Conservation (phyloP, 1,140 invertebrate genomes). For the Helicorthomorpha holstii region DNA sequence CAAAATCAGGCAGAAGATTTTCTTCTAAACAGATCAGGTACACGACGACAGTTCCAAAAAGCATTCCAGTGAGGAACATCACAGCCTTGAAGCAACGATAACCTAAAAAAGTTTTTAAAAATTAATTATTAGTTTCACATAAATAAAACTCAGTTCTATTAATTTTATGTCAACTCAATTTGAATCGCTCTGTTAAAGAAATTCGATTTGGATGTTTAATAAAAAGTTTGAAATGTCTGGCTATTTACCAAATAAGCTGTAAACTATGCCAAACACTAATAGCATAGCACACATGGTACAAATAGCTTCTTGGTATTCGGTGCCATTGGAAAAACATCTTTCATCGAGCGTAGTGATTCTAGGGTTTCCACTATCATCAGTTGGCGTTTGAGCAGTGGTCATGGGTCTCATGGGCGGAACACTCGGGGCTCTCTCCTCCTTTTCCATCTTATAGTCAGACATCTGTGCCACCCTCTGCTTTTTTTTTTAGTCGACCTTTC, state of each 20-base stretch:
- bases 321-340: not conserved
- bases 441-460: not conserved
- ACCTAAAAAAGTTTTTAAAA: constrained; percentile 36
- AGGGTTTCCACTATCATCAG: not conserved
- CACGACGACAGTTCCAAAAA: constrained; percentile 60
- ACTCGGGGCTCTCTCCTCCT: not conserved
- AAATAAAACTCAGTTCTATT: not conserved
- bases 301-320: constrained; percentile 33
- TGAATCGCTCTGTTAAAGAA: not conserved
- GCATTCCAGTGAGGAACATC: constrained; percentile 76
- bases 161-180: not conserved
- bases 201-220: not conserved
- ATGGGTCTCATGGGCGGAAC: not conserved
- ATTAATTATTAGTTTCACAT: not conserved
- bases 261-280: constrained; percentile 41
- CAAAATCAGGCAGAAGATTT: constrained; percentile 48
- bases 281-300: constrained; percentile 36
- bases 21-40: constrained; percentile 62
- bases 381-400: not conserved
- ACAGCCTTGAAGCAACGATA: constrained; percentile 75
- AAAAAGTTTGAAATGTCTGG: constrained; percentile 8
- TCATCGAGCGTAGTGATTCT: not conserved
- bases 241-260: constrained; percentile 45
- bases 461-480: too few relatives aligned
- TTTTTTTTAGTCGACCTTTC: too few relatives aligned